These are phyloP conservation scores for Pseudomyrmex concolor DNA, from an alignment of 1,140 invertebrate genomes.

Conservation along the genomic window DNA sequence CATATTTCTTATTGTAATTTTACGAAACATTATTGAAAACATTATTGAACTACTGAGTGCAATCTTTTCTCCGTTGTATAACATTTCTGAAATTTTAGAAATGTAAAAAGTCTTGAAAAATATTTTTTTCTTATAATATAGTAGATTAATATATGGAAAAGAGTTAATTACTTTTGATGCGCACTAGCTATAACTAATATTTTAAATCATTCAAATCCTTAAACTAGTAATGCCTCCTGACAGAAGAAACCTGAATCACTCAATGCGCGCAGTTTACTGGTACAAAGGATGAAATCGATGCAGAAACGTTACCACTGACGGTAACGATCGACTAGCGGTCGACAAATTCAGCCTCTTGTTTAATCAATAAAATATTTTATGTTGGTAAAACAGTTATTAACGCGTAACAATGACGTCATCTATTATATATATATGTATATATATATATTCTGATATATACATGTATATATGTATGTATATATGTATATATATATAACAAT, in stretches of 20 bases:
- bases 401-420: too few species aligned
- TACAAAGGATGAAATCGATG: conserved; percentile 60
- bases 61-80: background rate
- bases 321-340: background rate
- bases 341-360: background rate
- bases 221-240: conserved; percentile 65
- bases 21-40: too few species aligned
- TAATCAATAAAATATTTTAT: background rate
- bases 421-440: too few species aligned
- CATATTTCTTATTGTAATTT: too few species aligned
- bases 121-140: too few species aligned
- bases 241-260: conserved; percentile 13
- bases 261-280: background rate
- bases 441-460: too few species aligned
- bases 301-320: conserved; percentile 21
- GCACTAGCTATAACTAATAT: background rate
- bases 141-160: too few species aligned
- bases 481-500: too few species aligned
- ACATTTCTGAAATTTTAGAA: background rate
- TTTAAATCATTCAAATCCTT: background rate
- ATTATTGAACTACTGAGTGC: background rate
- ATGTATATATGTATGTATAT: too few species aligned
- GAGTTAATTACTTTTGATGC: too few species aligned
- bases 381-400: conserved; percentile 34
- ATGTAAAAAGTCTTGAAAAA: background rate